Conservation (phyloP, 2,888 invertebrate species). For the Melolontha melolontha region DNA sequence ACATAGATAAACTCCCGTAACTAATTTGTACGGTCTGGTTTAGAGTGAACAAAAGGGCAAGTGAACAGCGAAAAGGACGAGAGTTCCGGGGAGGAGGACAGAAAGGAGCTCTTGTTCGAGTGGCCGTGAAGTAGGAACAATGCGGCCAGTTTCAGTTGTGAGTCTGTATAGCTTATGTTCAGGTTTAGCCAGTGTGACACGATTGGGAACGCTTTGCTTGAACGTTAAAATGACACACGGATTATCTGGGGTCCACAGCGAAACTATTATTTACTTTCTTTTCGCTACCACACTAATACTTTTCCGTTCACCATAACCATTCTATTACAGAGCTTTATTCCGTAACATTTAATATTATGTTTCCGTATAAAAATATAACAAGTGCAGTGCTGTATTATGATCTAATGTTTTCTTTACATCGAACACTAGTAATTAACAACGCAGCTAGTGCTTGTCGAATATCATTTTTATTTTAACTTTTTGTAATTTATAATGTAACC, state of each 20-base stretch:
- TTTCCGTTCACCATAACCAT: too few relatives aligned
- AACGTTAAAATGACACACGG: constrained; percentile 47
- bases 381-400: too few relatives aligned
- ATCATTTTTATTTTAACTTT: too few relatives aligned
- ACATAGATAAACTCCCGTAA: constrained; percentile 47
- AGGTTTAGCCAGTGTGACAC: constrained; percentile 53
- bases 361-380: too few relatives aligned
- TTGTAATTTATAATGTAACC: too few relatives aligned
- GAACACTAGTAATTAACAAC: too few relatives aligned
- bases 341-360: too few relatives aligned
- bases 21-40: constrained; percentile 47
- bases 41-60: constrained; percentile 39
- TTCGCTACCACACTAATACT: neutral
- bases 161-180: constrained; percentile 51
- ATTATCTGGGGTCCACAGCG: constrained; percentile 26
- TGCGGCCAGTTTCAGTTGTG: constrained; percentile 49
- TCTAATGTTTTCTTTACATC: too few relatives aligned
- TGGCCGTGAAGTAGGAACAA: constrained; percentile 53
- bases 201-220: constrained; percentile 45
- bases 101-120: constrained; percentile 46
- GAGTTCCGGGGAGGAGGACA: constrained; percentile 3
- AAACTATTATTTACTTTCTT: constrained; percentile 11
- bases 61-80: constrained; percentile 23
- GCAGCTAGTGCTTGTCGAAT: too few relatives aligned
- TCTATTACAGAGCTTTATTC: too few relatives aligned